phyloP scores from a whole-genome alignment of 2,113 vertebrate species.

The Trinectes maculatus region DNA sequence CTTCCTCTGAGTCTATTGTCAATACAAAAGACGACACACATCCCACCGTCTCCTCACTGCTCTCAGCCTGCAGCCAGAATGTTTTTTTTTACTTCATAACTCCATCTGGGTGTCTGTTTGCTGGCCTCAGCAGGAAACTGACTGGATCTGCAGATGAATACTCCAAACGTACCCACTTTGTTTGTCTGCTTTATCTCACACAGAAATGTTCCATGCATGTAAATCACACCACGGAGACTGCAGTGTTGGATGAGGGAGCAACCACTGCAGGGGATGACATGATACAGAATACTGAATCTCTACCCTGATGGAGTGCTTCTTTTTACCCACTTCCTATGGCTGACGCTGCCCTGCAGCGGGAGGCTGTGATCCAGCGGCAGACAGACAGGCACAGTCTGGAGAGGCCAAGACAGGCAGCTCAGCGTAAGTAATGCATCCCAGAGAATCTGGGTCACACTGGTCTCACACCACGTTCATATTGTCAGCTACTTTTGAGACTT shows the following conservation, averaged over 20 bases:
- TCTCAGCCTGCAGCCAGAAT: slow-evolving; percentile 18
- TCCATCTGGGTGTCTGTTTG: slow-evolving; percentile 35
- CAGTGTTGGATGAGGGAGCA: not conserved
- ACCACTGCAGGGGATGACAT: not conserved
- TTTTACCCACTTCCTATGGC: slow-evolving; percentile 26
- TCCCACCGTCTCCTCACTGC: not conserved
- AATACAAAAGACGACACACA: slow-evolving; percentile 23
- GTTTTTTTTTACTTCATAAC: slow-evolving; percentile 38
- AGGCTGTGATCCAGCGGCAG: slow-evolving; percentile 32
- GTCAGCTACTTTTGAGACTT: slow-evolving; percentile 43
- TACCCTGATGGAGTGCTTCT: slow-evolving; percentile 10
- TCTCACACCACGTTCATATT: slow-evolving; percentile 56
- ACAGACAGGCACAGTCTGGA: slow-evolving; percentile 43
- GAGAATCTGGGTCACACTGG: slow-evolving; percentile 74
- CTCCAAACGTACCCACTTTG: slow-evolving; percentile 1
- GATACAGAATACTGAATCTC: slow-evolving; percentile 15
- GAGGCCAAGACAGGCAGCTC: slow-evolving; percentile 66
- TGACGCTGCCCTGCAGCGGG: slow-evolving; percentile 53
- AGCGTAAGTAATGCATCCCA: slow-evolving; percentile 69
- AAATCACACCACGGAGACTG: slow-evolving; percentile 3
- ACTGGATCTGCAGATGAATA: slow-evolving; percentile 13
- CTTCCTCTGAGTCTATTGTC: slow-evolving; percentile 38
- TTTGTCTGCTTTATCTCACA: slow-evolving; percentile 8
- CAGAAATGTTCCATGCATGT: slow-evolving; percentile 4
- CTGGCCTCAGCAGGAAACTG: slow-evolving; percentile 42